Conservation (phyloP, 2,797 vertebrate species). For the Vireo griseus region DNA sequence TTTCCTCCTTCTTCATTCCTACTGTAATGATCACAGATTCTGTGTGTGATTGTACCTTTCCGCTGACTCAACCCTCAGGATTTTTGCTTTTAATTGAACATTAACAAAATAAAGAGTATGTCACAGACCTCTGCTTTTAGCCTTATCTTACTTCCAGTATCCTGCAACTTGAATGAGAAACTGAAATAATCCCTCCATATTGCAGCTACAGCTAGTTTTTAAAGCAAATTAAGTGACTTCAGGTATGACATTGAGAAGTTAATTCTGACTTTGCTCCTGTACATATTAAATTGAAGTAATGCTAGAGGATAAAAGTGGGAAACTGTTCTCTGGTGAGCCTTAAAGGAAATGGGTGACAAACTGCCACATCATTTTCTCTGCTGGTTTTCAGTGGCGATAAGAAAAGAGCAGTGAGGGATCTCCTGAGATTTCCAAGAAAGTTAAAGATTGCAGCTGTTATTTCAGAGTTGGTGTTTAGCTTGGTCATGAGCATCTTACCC, state of each 20-base stretch:
- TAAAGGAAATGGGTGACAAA: not conserved
- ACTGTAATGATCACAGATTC: not conserved
- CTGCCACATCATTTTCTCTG: not conserved
- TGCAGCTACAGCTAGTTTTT: not conserved
- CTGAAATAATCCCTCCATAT: not conserved
- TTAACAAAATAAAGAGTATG: not conserved
- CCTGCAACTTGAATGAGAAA: not conserved
- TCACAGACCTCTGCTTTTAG: not conserved
- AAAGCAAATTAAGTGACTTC: not conserved
- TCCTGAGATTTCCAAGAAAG: not conserved
- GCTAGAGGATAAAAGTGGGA: not conserved
- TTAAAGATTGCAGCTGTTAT: not conserved
- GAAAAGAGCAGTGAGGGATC: not conserved
- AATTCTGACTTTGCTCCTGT: not conserved
- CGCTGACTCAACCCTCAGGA: not conserved
- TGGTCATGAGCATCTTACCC: not conserved
- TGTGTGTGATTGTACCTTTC: not conserved
- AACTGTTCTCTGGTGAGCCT: not conserved
- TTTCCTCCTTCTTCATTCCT: not conserved
- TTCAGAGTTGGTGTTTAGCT: not conserved
- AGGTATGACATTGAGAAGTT: not conserved
- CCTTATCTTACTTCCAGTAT: not conserved
- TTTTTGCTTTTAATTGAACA: not conserved
- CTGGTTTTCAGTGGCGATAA: not conserved
- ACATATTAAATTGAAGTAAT: not conserved